These are phyloP conservation scores for Cheumatopsyche charites DNA, from an alignment of 1,140 invertebrate species.

Conservation along the genomic window DNA sequence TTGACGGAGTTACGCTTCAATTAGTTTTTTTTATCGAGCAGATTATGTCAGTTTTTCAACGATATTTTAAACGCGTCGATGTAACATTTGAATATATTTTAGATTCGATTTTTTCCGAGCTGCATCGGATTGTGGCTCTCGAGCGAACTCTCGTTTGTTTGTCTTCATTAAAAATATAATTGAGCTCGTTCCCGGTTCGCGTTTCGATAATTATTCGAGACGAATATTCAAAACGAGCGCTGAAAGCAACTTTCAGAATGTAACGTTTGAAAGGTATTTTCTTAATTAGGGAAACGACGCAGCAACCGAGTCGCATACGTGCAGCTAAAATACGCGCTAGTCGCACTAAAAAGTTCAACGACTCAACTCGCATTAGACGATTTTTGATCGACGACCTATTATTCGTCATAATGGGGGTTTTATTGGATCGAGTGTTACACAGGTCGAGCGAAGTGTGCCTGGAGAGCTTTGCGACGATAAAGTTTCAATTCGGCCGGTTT, in stretches of 20 bases:
- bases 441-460: too few relatives aligned
- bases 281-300: conserved; percentile 4
- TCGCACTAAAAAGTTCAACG: not conserved
- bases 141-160: not conserved
- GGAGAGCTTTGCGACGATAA: conserved; percentile 1
- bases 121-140: too few relatives aligned
- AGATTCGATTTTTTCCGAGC: too few relatives aligned
- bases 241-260: not conserved
- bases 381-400: too few relatives aligned
- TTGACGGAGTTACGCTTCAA: conserved; percentile 16
- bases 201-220: conserved; percentile 6
- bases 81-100: too few relatives aligned
- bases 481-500: conserved; percentile 18
- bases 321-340: not conserved
- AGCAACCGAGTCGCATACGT: conserved; percentile 3
- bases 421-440: too few relatives aligned
- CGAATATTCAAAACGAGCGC: not conserved
- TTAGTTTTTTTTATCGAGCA: conserved; percentile 8
- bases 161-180: not conserved
- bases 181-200: not conserved
- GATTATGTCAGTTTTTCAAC: not conserved
- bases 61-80: conserved; percentile 6
- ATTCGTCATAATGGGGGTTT: too few relatives aligned
- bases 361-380: too few relatives aligned
- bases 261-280: not conserved